Base-by-base conservation (phyloP, 1,140 invertebrate species). In the Bombus waltoni region DNA sequence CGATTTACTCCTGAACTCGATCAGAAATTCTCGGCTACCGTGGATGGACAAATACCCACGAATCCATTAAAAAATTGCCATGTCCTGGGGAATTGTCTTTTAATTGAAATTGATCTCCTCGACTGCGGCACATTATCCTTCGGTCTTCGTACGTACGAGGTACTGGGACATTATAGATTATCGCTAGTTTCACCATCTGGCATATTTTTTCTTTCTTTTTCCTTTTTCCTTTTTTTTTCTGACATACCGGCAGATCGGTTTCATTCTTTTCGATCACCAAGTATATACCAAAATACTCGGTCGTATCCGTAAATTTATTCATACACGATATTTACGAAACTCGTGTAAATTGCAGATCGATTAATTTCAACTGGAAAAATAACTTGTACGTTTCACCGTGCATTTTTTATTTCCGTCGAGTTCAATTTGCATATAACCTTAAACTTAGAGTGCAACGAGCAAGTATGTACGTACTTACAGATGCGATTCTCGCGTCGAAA, bases 1-100 rank as follows among this genome's bases (percentile, higher is more conserved):
- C 89, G 87, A 91, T 91, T 92, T 92, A 89, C 88, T 89, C 88
- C 77, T 77, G 81, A 83, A 83, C 87, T 90, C 88, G 90, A 89
- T 90, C 88, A 87, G 82, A 88, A 89, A 88, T 92, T 83, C 89
- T 80, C 85, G 85, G 72, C 84, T 83, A 57, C 66, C 75, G 47
- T 70, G 70, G 72, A 78, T 81, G 80, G 87, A 89, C 88, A 89
- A 89, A 89, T 89, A 87, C 47, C 81, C 84, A 57, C 76, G 88
- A 83, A 89, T 89, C 88, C 88, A 89, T 89, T 89, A 89, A 89
- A 89, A 89, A 89, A 89, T 89, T 89, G 85, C 88, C 66, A 42
- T n/a, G 74, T 59, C 59, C 57, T 47, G 65, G 73, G 22, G 59
- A 57, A 89, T 83, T 59, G 80, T 78, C 59, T 65, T 75, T 75